Evolutionary conservation across 2,113 vertebrate species (phyloP), one percentile per base, ranked within the genome.

Genomic region (Pseudopipra pipra): DNA sequence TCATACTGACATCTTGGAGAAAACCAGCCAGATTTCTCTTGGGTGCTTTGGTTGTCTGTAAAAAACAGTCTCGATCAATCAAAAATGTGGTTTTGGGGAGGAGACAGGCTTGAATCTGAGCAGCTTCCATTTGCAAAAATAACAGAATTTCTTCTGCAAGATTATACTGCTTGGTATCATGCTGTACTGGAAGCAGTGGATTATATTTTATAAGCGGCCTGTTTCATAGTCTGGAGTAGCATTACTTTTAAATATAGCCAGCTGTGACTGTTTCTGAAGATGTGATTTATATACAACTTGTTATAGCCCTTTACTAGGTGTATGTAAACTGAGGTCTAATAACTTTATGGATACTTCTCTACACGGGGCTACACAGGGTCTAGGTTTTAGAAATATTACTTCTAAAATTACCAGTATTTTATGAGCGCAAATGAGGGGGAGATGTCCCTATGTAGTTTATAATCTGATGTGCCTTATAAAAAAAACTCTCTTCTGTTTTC

Each of bases 381-480:
- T 96, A 94, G 87, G 75, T 72, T 93, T 95, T 97, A 93, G 93
- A 83, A 93, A 86, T 92, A 63, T 52, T 95, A 78, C 94, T 93
- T 93, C 72, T 76, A 75, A 97, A 96, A 87, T 93, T 84, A 72
- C 58, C 88, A 85, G 30, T 94, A 88, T 96, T 91, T 91, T 94
- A 93, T 0, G 3, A 95, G 62, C 28, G 37, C 92, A 91, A 91
- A 80, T 33, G 67, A 89, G 83, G 43, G 91, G 52, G 81, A 89
- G 81, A 78, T 90, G 49, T 89, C 82, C 84, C 78, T 96, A 83
- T 96, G 88, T 93, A 93, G 91, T 90, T 83, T 91, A 59, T 93
- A 93, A 97, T 97, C 94, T 95, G 82, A 94, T 89, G 97, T 98
- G 98, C 97, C 97, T 98, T 98, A 97, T 96, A 46, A 96, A 90